Percentiles rank a stretch among this genome's conserved stretches.
Evolutionary conservation across 2,888 invertebrate genomes (phyloP).

Genomic region (Automeris io): DNA sequence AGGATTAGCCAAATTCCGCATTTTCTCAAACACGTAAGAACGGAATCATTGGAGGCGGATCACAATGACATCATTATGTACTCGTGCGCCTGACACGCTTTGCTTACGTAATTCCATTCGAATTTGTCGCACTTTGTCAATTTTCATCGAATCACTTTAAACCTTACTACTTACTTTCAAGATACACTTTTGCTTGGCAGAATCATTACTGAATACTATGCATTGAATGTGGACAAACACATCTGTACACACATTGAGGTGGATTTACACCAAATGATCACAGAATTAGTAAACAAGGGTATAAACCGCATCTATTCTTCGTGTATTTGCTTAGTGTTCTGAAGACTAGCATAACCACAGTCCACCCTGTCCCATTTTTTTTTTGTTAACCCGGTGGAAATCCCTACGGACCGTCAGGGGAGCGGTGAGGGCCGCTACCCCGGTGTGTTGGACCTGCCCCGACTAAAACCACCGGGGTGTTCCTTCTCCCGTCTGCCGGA

Average conservation of each 20-base stretch:
- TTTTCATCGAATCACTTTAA: neutral
- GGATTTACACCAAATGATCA: too few species aligned
- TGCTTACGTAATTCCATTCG: constrained; percentile 19
- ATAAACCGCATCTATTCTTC: too few species aligned
- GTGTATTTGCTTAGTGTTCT: too few species aligned
- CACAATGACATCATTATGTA: constrained; percentile 54
- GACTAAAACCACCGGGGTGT: too few species aligned
- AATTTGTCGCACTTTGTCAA: neutral
- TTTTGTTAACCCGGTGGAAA: too few species aligned
- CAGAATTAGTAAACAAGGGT: too few species aligned
- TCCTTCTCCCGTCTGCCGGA: too few species aligned
- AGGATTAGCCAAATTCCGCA: constrained; percentile 12
- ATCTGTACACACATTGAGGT: constrained; percentile 36
- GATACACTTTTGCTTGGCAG: neutral
- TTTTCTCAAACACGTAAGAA: constrained; percentile 16
- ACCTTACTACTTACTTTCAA: neutral
- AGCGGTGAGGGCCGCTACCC: too few species aligned
- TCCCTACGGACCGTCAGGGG: too few species aligned
- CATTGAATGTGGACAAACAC: constrained; percentile 9
- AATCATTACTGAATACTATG: neutral
- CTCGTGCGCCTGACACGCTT: constrained; percentile 25
- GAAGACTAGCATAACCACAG: too few species aligned
- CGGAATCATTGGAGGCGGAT: constrained; percentile 36
- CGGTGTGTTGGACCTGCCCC: too few species aligned
- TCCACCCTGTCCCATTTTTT: too few species aligned